A percentile compares a stretch with the other conserved stretches of the same genome.
phyloP scores from a whole-genome alignment of 2,113 vertebrate genomes.

The Typhlomys cinereus region DNA sequence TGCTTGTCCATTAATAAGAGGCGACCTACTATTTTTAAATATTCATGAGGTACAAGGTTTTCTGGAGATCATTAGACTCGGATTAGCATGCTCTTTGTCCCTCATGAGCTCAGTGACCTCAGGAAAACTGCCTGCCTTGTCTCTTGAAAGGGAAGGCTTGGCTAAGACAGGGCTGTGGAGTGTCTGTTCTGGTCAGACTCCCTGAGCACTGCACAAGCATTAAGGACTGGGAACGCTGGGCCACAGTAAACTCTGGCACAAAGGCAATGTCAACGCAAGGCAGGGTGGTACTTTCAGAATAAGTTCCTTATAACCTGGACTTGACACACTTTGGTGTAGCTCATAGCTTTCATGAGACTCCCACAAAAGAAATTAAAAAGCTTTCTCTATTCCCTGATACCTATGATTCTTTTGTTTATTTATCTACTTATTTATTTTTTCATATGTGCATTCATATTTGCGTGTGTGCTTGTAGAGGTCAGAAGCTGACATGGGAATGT shows the following conservation, averaged over 20 bases:
- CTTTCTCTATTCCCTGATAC: background rate
- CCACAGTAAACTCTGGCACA: background rate
- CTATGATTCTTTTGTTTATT: too few species aligned
- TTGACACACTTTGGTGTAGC: background rate
- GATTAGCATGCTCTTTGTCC: background rate
- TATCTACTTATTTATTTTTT: too few species aligned
- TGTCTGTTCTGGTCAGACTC: background rate
- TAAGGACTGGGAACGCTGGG: background rate
- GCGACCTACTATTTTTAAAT: background rate
- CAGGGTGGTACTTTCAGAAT: background rate
- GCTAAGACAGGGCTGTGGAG: background rate
- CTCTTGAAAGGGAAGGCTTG: background rate
- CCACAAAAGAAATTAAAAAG: conserved; percentile 8
- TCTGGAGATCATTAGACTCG: background rate
- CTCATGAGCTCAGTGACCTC: background rate
- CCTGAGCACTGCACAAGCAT: background rate
- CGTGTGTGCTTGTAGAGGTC: too few species aligned
- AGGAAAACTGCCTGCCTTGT: background rate
- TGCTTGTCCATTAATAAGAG: background rate
- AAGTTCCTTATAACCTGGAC: background rate
- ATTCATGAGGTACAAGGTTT: background rate
- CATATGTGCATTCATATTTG: too few species aligned
- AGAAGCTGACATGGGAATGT: too few species aligned
- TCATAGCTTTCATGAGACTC: background rate
- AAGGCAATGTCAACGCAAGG: background rate